Evolutionary conservation across 2,113 vertebrate genomes (phyloP), one percentile per base, ranked within the genome.

Genomic region (Gobius niger): DNA sequence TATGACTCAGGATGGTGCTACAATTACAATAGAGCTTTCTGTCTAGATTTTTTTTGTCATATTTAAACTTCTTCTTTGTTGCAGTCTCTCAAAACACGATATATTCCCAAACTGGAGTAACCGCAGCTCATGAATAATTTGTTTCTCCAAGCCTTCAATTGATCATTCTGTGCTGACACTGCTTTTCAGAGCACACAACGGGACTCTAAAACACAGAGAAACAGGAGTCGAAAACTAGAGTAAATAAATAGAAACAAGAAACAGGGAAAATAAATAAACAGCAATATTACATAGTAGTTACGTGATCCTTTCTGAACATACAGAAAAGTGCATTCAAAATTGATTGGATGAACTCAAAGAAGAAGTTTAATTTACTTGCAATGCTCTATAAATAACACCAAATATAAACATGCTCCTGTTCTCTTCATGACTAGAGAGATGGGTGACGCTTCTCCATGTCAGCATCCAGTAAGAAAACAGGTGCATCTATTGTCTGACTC

Each of bases 401-500:
- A n/a, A n/a, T n/a, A n/a, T n/a, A n/a, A 59, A n/a, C 40, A 42
- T 8, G 40, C 42, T 42, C 34, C 42, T 60, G 57, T 41, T 1
- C n/a, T 15, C 7, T 41, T 34, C 40, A 56, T 56, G 11, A 42
- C 54, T 80, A 47, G 56, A 69, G 56, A 49, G 63, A 68, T 74
- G 59, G 63, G 68, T 72, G 70, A 78, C 65, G 64, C 57, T 65
- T 62, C 65, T 64, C 44, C 47, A 51, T 79, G 68, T 75, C 82
- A 72, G 59, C 74, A 76, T 44, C 62, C 72, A 72, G 65, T 57
- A 73, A 65, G 62, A 83, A 78, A 86, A 89, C 86, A 90, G 84
- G 81, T 85, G 82, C 74, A 70, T 77, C 85, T 88, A 82, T 89
- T 91, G 87, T 89, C 74, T 71, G 68, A 74, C 24, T 71, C 59